phyloP scores from a whole-genome alignment of 2,888 invertebrate species.

The Cephus runcator region DNA sequence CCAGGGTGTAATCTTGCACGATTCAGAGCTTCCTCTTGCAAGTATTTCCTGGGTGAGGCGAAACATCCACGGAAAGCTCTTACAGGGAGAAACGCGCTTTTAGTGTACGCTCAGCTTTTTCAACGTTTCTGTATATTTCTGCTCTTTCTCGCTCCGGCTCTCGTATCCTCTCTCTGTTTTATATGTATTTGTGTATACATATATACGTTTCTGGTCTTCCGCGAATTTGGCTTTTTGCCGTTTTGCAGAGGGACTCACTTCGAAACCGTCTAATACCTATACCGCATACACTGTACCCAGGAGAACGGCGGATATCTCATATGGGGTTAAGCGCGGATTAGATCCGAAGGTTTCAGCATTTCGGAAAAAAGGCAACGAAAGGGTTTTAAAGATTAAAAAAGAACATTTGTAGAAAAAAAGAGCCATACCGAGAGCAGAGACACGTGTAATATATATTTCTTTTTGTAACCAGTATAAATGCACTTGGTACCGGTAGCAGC shows the following conservation, averaged over 20 bases:
- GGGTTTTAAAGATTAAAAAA: not conserved
- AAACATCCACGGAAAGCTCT: not conserved
- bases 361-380: not conserved
- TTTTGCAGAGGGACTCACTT: not conserved
- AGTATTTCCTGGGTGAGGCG: not conserved
- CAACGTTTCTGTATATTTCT: not conserved
- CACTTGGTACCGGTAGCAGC: not conserved
- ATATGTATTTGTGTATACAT: too few relatives aligned
- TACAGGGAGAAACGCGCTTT: not conserved
- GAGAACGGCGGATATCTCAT: not conserved
- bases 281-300: not conserved
- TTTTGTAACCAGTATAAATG: not conserved
- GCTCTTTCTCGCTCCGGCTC: not conserved
- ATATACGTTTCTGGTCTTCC: not conserved
- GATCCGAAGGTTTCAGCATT: not conserved
- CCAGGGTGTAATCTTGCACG: not conserved
- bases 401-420: not conserved
- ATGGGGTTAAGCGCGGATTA: not conserved
- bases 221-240: not conserved
- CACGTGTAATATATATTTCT: not conserved
- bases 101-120: not conserved
- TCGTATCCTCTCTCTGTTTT: not conserved
- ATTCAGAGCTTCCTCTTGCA: not conserved
- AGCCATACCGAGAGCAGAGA: not conserved
- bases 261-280: not conserved